phyloP scores from a whole-genome alignment of 2,797 vertebrate species.

The Echiichthys vipera region DNA sequence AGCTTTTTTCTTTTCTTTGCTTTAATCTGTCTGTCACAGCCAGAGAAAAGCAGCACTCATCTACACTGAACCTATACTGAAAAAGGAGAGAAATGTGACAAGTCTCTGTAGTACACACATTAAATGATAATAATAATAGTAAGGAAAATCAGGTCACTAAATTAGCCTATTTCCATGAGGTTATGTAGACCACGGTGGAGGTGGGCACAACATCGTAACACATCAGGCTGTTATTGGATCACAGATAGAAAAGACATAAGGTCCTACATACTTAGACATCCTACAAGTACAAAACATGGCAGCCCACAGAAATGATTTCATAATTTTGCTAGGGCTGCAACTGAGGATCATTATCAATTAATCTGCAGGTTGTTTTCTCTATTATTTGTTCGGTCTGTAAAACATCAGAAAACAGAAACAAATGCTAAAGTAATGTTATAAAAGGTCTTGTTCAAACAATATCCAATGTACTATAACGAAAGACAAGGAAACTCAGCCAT shows the following conservation, averaged over 20 bases:
- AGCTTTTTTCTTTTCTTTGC: constrained; percentile 32
- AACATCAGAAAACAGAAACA: not conserved
- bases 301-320: no score
- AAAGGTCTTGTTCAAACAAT: not conserved
- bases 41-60: constrained; percentile 27
- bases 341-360: not conserved
- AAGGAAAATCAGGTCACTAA: constrained; percentile 32
- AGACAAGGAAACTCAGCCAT: not conserved
- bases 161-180: constrained; percentile 4
- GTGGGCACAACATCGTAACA: not conserved
- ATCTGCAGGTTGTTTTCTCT: no score
- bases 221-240: not conserved
- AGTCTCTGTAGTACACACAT: not conserved
- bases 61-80: constrained; percentile 7
- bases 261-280: no score
- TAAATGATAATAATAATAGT: constrained; percentile 3
- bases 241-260: constrained; percentile 4
- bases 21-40: constrained; percentile 23
- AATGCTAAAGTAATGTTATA: no score
- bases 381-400: not conserved
- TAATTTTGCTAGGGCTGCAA: not conserved
- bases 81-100: constrained; percentile 2
- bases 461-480: not conserved
- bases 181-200: constrained; percentile 1
- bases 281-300: no score